Conservation (phyloP, 2,797 vertebrate genomes). For the Xenops minutus region DNA sequence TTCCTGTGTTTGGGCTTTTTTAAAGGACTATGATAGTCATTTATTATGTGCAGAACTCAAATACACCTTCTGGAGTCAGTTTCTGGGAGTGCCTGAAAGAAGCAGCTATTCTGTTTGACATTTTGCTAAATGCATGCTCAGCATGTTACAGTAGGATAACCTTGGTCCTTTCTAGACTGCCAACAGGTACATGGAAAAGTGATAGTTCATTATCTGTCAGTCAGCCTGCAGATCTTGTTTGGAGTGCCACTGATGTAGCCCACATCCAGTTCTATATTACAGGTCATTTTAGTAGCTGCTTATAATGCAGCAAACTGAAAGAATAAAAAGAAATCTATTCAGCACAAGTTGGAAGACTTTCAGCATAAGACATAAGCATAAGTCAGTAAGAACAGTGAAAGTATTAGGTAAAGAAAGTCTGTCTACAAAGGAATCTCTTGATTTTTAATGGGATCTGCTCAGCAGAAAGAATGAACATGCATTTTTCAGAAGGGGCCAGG, state of each 20-base stretch:
- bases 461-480: fast-evolving
- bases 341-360: neutral
- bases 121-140: neutral
- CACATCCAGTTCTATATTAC: neutral
- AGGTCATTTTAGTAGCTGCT: neutral
- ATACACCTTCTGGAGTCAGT: neutral
- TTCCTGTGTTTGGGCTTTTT: slow-evolving; percentile 6
- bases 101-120: neutral
- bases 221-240: neutral
- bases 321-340: neutral
- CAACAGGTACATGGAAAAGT: neutral
- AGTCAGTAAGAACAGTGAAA: neutral
- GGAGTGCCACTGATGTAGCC: neutral
- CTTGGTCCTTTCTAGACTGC: neutral
- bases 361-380: neutral
- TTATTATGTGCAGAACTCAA: neutral
- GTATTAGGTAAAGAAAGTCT: neutral
- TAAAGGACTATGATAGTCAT: neutral
- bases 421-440: neutral
- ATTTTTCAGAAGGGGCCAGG: neutral
- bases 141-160: neutral
- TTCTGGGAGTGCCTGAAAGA: neutral
- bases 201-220: neutral
- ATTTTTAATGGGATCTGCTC: neutral
- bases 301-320: neutral